phyloP scores from a whole-genome alignment of 2,797 vertebrate genomes.

The Gastrophryne carolinensis region DNA sequence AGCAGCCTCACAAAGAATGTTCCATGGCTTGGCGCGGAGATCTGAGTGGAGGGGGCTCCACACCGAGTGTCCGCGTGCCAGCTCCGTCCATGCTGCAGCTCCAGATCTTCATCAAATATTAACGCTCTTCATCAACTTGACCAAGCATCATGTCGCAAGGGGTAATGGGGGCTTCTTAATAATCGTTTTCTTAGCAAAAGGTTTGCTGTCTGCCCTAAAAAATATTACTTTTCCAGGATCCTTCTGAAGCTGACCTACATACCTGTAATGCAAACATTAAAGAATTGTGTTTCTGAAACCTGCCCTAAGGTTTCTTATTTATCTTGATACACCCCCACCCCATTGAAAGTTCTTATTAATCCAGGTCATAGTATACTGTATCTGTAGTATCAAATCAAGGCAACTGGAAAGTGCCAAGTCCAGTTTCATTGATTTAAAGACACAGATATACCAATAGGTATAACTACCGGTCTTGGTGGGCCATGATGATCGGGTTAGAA shows the following conservation, averaged over 20 bases:
- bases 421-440: no score
- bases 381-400: no score
- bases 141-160: slow-evolving; percentile 6
- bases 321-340: no score
- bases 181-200: slow-evolving; percentile 40
- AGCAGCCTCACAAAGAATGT: slow-evolving; percentile 19
- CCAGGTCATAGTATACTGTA: no score
- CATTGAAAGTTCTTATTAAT: no score
- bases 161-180: slow-evolving; percentile 2
- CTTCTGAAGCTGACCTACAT: not conserved
- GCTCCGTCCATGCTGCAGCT: slow-evolving; percentile 1
- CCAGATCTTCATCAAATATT: slow-evolving; percentile 39
- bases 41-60: slow-evolving; percentile 13
- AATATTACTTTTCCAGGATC: slow-evolving; percentile 19
- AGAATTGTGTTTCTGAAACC: no score
- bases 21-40: slow-evolving; percentile 32
- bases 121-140: slow-evolving; percentile 29
- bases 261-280: not conserved
- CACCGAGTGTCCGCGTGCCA: slow-evolving; percentile 10
- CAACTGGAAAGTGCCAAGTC: no score
- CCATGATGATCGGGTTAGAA: no score
- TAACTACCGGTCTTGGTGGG: no score
- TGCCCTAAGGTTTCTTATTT: no score
- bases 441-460: no score
- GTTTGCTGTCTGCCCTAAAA: not conserved